Evolutionary conservation across 2,797 vertebrate genomes (phyloP).

Genomic region (Arrhamphus sclerolepis): DNA sequence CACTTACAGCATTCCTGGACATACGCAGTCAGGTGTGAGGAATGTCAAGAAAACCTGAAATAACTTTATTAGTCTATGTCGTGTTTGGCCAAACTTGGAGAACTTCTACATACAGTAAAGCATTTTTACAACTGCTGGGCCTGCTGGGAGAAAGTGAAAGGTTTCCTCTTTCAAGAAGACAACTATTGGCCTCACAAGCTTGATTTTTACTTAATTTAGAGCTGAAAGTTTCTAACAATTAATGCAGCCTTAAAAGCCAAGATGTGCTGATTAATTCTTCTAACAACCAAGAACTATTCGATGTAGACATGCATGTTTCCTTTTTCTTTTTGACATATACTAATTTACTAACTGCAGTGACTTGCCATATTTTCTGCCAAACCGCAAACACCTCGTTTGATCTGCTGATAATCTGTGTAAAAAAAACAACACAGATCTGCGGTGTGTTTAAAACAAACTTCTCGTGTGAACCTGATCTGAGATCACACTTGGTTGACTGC

Average conservation of each 20-base stretch:
- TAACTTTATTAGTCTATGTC: neutral
- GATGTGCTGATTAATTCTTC: too few species aligned
- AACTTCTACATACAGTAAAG: neutral
- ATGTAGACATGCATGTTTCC: too few species aligned
- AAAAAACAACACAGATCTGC: constrained; percentile 26
- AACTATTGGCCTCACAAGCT: neutral
- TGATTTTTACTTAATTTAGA: neutral
- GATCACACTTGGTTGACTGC: too few species aligned
- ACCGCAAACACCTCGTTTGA: neutral
- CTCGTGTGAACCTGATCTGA: too few species aligned
- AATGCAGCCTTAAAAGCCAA: too few species aligned
- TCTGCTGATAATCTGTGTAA: neutral
- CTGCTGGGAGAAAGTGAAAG: too few species aligned
- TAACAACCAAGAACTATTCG: too few species aligned
- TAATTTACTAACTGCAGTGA: neutral
- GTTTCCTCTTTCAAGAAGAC: neutral
- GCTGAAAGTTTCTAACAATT: too few species aligned
- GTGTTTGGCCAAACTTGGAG: neutral
- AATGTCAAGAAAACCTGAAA: neutral
- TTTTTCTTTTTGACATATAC: too few species aligned
- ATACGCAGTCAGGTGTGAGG: neutral
- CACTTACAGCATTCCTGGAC: neutral
- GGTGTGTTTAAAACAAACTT: neutral
- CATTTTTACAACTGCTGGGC: neutral
- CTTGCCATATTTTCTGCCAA: constrained; percentile 8